Percentiles rank a stretch among this genome's conserved stretches.
These are phyloP conservation scores for Nothoprocta perdicaria DNA, from an alignment of 2,113 vertebrate species.

Conservation along the genomic window DNA sequence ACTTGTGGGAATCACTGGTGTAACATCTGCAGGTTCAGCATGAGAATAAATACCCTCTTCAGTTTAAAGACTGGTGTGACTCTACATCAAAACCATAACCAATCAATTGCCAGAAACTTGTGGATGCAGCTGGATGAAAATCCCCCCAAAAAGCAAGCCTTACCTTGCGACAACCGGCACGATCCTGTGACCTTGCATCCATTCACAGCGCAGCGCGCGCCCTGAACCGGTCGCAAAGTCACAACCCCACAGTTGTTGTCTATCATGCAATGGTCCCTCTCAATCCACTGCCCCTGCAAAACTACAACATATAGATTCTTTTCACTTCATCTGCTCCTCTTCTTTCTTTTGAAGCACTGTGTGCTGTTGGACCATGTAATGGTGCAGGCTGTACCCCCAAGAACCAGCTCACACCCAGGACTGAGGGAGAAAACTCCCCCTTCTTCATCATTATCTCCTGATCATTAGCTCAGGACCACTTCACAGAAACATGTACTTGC, in stretches of 20 bases:
- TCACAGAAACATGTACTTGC: not conserved
- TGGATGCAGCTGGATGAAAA: not conserved
- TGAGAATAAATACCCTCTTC: not conserved
- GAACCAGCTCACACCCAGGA: not conserved
- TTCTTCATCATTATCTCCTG: not conserved
- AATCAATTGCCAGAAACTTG: not conserved
- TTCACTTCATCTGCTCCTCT: not conserved
- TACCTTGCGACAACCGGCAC: constrained; percentile 93
- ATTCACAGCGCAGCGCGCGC: constrained; percentile 87
- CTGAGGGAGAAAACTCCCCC: not conserved
- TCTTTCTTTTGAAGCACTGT: not conserved
- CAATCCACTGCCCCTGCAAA: constrained; percentile 84
- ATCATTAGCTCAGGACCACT: not conserved
- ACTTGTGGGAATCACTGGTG: not conserved
- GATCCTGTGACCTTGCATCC: constrained; percentile 83
- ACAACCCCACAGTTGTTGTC: constrained; percentile 88
- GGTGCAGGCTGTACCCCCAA: not conserved
- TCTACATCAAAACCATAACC: not conserved
- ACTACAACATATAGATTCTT: constrained; percentile 66
- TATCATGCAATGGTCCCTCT: constrained; percentile 86
- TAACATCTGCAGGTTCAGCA: not conserved
- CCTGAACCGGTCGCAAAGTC: constrained; percentile 80
- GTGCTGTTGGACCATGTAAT: not conserved
- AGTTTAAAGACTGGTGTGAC: not conserved
- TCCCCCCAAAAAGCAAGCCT: not conserved